These are phyloP conservation scores for Hemiprocne comata DNA, from an alignment of 2,113 vertebrate genomes.

Conservation along the genomic window DNA sequence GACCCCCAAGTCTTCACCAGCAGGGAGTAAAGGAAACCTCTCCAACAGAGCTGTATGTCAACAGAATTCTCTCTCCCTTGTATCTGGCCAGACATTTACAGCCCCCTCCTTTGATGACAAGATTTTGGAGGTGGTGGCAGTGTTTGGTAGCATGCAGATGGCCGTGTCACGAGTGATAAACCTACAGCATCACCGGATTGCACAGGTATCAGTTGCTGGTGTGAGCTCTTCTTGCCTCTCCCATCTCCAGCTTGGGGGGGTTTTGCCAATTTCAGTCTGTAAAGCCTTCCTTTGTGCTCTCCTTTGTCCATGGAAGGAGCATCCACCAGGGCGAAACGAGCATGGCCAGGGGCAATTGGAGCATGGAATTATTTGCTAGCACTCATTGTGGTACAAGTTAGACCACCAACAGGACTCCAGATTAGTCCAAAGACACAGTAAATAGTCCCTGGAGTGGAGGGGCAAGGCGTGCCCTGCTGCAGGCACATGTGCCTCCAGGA, in stretches of 20 bases:
- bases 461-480: neutral
- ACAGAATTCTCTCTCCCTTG: neutral
- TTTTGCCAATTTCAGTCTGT: neutral
- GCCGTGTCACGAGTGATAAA: conserved; percentile 96
- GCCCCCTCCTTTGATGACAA: conserved; percentile 97
- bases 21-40: neutral
- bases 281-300: neutral
- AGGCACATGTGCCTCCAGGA: neutral
- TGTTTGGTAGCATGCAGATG: conserved; percentile 99
- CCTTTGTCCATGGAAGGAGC: neutral
- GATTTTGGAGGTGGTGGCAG: conserved; percentile 95
- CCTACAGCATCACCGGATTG: conserved; percentile 95
- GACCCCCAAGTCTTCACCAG: neutral
- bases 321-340: neutral
- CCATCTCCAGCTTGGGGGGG: neutral
- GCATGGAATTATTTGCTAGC: neutral
- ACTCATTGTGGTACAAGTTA: neutral
- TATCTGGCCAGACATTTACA: conserved; percentile 85
- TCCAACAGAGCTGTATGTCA: neutral
- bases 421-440: neutral
- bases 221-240: neutral
- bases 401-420: neutral
- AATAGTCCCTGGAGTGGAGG: neutral
- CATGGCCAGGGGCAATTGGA: neutral
- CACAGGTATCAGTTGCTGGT: conserved; percentile 82